Evolutionary conservation across 2,113 vertebrate species (phyloP), one percentile per base, ranked within the genome.

Genomic region (Tragulus kanchil): DNA sequence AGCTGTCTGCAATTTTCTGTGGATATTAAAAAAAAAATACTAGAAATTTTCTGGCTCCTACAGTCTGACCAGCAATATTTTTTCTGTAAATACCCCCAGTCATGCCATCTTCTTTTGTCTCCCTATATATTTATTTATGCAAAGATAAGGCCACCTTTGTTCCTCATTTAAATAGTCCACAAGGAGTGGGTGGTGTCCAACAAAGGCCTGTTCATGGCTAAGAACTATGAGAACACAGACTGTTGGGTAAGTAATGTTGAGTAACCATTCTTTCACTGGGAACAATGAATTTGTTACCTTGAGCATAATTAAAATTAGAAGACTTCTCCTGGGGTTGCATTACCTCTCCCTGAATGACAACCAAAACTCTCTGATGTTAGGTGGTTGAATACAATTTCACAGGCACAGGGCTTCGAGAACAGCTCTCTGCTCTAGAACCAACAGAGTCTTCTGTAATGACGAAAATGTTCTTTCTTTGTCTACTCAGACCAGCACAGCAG

Each of bases 261-360:
- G 45, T 79, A 97, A 85, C 25, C 14, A 77, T 92, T 81, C 79
- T 89, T 97, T 93, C 78, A 36, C 78, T 89, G 56, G 50, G 71
- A 97, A 93, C 97, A 96, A 96, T 73, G 89, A 31, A 64, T 78
- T 89, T 96, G 61, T 93, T 96, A 78, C 85, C 65, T 82, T 50
- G n/a, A 94, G 56, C 45, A 10, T 62, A 83, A 97, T 93, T 94
- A 95, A 82, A 82, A 94, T 64, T 26, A 58, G 56, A 84, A 23
- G 45, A 48, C 28, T 58, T 95, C 67, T 48, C 45, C 16, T 56
- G 13, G 25, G 85, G 90, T 59, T 77, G 5, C n/a, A 71, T 48
- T 82, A 59, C 54, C 48, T 85, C 81, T 95, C 54, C 54, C 83
- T 13, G 62, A 81, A 16, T 21, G 62, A 81, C 54, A 62, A 69